Conservation (phyloP, 2,888 invertebrate genomes). For the Rotaria socialis region DNA sequence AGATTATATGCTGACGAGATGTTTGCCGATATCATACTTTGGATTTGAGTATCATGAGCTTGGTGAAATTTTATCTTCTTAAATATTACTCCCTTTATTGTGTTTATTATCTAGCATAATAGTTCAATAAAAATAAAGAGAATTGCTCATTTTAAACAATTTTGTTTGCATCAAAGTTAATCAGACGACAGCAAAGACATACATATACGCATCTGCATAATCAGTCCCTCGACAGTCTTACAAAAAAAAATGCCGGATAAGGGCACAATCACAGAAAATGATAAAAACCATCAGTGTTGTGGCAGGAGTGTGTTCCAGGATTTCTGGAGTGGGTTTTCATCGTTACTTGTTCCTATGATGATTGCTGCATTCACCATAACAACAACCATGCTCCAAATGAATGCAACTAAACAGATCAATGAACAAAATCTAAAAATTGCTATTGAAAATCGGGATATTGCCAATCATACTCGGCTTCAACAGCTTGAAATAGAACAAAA, state of each 20-base stretch:
- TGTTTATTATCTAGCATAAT: too few relatives aligned
- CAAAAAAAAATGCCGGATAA: background rate
- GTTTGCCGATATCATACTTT: too few relatives aligned
- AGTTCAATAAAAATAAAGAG: too few relatives aligned
- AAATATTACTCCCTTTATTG: too few relatives aligned
- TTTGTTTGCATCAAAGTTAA: too few relatives aligned
- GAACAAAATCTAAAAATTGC: background rate
- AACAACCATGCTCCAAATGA: background rate
- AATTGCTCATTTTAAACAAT: too few relatives aligned
- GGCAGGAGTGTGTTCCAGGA: background rate
- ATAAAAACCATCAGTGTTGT: background rate
- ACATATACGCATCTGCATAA: too few relatives aligned
- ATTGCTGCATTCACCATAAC: background rate
- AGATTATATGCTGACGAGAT: too few relatives aligned
- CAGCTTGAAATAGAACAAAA: background rate
- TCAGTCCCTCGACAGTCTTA: too few relatives aligned
- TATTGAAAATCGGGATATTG: background rate
- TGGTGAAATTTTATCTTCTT: too few relatives aligned
- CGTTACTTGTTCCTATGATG: background rate
- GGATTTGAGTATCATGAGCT: too few relatives aligned
- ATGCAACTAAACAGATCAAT: background rate
- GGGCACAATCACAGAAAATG: background rate
- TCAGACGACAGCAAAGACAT: too few relatives aligned
- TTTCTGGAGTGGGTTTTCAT: background rate
- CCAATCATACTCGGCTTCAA: background rate